These are phyloP conservation scores for Melipona beecheii DNA, from an alignment of 2,888 invertebrate species.

Conservation along the genomic window DNA sequence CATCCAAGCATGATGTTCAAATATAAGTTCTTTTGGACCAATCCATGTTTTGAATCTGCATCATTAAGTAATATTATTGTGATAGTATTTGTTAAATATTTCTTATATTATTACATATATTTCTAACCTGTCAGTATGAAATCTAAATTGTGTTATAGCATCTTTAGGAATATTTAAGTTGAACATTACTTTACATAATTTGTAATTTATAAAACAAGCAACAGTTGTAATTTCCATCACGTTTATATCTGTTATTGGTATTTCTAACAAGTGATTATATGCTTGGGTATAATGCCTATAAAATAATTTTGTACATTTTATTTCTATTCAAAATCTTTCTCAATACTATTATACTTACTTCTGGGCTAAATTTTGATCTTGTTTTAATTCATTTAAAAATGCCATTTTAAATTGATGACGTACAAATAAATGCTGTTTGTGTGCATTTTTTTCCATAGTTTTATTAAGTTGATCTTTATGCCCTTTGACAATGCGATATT, in stretches of 20 bases:
- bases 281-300: constrained; percentile 93
- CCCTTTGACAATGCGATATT: constrained; percentile 93
- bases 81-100: background rate
- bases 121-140: constrained; percentile 91
- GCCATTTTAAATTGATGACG: constrained; percentile 99
- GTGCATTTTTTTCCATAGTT: constrained; percentile 95
- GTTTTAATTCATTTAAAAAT: constrained; percentile 96
- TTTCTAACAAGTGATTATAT: constrained; percentile 95
- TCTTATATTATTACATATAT: background rate
- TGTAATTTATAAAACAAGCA: constrained; percentile 98
- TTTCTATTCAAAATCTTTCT: background rate
- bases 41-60: constrained; percentile 89
- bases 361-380: constrained; percentile 93
- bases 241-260: constrained; percentile 95
- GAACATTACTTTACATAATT: constrained; percentile 96
- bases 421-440: constrained; percentile 96
- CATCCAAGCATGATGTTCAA: constrained; percentile 98
- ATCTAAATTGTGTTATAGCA: constrained; percentile 96
- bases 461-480: constrained; percentile 96
- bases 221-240: constrained; percentile 96
- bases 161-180: constrained; percentile 95
- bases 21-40: constrained; percentile 93
- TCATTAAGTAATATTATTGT: constrained; percentile 18
- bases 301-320: constrained; percentile 50
- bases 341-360: constrained; percentile 85